Evolutionary conservation across 2,888 invertebrate species (phyloP).

Genomic region (Lasioglossum lativentre): DNA sequence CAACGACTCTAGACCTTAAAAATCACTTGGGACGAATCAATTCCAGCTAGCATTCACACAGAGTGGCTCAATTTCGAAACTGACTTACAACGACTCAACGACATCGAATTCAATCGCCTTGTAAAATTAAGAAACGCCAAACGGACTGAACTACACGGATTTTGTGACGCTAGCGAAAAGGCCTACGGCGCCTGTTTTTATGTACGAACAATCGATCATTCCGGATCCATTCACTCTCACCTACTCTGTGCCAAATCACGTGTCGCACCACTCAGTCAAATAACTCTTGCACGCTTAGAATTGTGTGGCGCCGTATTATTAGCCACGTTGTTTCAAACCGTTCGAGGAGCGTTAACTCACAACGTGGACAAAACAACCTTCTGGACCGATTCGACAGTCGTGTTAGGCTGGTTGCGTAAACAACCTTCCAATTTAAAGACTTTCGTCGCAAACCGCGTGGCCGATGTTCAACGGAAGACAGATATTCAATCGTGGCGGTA

Average conservation of each 20-base stretch:
- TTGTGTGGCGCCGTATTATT: too few relatives aligned
- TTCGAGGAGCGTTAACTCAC: too few relatives aligned
- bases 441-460: not conserved
- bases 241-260: too few relatives aligned
- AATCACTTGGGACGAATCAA: slow-evolving; percentile 24
- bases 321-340: too few relatives aligned
- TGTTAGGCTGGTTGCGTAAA: not conserved
- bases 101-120: too few relatives aligned
- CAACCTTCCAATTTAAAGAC: not conserved
- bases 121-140: too few relatives aligned
- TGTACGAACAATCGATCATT: not conserved
- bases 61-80: not conserved
- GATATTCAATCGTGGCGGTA: not conserved
- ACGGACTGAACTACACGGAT: not conserved
- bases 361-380: too few relatives aligned
- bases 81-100: too few relatives aligned
- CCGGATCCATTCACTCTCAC: too few relatives aligned
- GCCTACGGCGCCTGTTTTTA: slow-evolving; percentile 19
- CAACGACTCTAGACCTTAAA: slow-evolving; percentile 25
- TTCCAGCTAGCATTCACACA: not conserved
- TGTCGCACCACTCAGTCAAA: too few relatives aligned
- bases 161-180: slow-evolving; percentile 9
- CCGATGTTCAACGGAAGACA: not conserved
- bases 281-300: too few relatives aligned
- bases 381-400: slow-evolving; percentile 22